Evolutionary conservation across 2,888 invertebrate species (phyloP).

Genomic region (Andrena bicolor): DNA sequence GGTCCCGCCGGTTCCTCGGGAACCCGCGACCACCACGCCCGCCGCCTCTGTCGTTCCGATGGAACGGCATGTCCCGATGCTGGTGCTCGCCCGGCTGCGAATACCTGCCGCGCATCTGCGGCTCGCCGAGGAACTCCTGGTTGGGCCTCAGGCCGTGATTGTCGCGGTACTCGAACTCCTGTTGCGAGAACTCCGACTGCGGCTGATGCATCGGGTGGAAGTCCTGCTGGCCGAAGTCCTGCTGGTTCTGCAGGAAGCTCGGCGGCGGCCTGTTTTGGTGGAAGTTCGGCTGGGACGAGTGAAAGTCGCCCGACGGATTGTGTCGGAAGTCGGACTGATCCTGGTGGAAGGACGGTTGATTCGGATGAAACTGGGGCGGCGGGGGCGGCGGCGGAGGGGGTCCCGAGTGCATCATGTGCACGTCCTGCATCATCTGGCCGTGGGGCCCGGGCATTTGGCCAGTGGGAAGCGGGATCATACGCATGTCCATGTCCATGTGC

Average conservation of each 20-base stretch:
- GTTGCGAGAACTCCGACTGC: slow-evolving; percentile 72
- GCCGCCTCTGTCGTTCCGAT: slow-evolving; percentile 75
- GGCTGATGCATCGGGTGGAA: slow-evolving; percentile 74
- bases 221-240: slow-evolving; percentile 71
- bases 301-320: slow-evolving; percentile 66
- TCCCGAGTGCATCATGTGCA: slow-evolving; percentile 68
- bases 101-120: slow-evolving; percentile 71
- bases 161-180: slow-evolving; percentile 77
- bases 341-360: slow-evolving; percentile 70
- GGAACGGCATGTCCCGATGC: slow-evolving; percentile 75
- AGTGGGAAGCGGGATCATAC: slow-evolving; percentile 79
- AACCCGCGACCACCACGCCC: slow-evolving; percentile 76
- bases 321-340: slow-evolving; percentile 72
- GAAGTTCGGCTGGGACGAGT: slow-evolving; percentile 75
- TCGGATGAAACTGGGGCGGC: slow-evolving; percentile 75
- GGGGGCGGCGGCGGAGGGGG: slow-evolving; percentile 77
- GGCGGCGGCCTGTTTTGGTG: slow-evolving; percentile 71
- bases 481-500: slow-evolving; percentile 84
- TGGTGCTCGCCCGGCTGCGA: slow-evolving; percentile 66
- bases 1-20: slow-evolving; percentile 75
- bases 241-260: slow-evolving; percentile 68
- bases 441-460: slow-evolving; percentile 69
- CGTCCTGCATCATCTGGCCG: slow-evolving; percentile 70
- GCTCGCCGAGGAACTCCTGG: slow-evolving; percentile 74
- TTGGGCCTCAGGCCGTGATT: slow-evolving; percentile 68